Conservation (phyloP, 1,140 invertebrate genomes). For the Meloidogyne chitwoodi region DNA sequence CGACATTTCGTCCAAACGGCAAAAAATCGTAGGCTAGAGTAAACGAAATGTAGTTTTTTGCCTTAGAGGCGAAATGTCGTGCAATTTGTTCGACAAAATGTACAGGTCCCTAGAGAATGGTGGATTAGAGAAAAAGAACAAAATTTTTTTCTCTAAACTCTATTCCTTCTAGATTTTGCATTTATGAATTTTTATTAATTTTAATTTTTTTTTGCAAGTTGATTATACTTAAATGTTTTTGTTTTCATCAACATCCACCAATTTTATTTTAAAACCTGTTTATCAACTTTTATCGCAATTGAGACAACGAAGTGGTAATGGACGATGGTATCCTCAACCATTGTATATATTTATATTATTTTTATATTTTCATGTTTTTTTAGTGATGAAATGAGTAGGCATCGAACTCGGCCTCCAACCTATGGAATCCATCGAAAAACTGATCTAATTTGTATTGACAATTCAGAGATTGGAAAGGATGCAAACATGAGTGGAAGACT, state of each 20-base stretch:
- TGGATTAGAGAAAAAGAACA: no score
- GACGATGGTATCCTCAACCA: conserved; percentile 9
- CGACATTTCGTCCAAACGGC: no score
- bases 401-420: conserved; percentile 49
- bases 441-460: conserved; percentile 84
- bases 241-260: not conserved
- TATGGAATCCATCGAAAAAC: conserved; percentile 66
- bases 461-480: conserved; percentile 84
- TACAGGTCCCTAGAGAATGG: no score
- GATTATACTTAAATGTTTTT: not conserved
- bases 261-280: not conserved
- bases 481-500: conserved; percentile 88
- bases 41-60: no score
- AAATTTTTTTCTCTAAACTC: no score
- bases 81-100: no score
- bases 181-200: no score
- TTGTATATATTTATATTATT: not conserved
- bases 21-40: no score
- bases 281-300: not conserved
- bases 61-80: no score
- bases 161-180: no score
- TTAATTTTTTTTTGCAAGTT: no score
- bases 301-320: not conserved
- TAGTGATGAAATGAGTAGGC: conserved; percentile 52
- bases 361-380: conserved; percentile 11